Base-by-base conservation (phyloP, 2,797 vertebrate genomes). In the Australoheros facetus region DNA sequence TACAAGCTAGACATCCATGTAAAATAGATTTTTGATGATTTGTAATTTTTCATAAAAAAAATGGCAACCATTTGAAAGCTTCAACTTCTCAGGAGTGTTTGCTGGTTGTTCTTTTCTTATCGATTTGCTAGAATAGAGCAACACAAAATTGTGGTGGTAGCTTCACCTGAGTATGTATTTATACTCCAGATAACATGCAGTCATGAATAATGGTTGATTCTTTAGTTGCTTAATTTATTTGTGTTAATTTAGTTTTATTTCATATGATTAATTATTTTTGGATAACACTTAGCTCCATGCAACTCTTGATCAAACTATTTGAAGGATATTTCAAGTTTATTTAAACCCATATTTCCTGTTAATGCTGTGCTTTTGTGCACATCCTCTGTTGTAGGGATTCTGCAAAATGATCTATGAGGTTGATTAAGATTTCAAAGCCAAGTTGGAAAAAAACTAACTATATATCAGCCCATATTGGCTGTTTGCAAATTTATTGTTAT, bases 171-270 rank as follows among this genome's bases (percentile, higher is more conserved):
- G 5, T 2, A 16, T 28, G 45, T 66, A 8, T 66, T 39, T 48
- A 12, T 42, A 26, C 21, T 66, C 14, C 0, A 23, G 26, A 66
- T 0, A 16, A 66, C 28, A 2, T 26, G 19, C 23, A 28, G 1
- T 19, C 42, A 19, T 48, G 23, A 17, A 48, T 30, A 66, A 66
- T 17, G 7, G 23, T 30, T 30, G 42, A 28, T 66, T 48, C 10
- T 66, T 30, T 48, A 6, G 16, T 48, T 66, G 17, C 5, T 66
- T 4, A 17, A 48, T 42, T 66, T 11, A 19, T 28, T 45, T 64
- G 62, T 16, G 0, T 16, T 13, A 45, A 4, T 45, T 45, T 45
- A 3, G 39, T 23, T 66, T 66, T 28, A 48, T 66, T 66, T 66
- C 39, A 26, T 66, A 14, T 48, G 62, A 66, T 39, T 7, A 13